Percentiles rank a stretch among this genome's conserved stretches.
phyloP scores from a whole-genome alignment of 2,888 invertebrate genomes.

The Brachyptera risi region DNA sequence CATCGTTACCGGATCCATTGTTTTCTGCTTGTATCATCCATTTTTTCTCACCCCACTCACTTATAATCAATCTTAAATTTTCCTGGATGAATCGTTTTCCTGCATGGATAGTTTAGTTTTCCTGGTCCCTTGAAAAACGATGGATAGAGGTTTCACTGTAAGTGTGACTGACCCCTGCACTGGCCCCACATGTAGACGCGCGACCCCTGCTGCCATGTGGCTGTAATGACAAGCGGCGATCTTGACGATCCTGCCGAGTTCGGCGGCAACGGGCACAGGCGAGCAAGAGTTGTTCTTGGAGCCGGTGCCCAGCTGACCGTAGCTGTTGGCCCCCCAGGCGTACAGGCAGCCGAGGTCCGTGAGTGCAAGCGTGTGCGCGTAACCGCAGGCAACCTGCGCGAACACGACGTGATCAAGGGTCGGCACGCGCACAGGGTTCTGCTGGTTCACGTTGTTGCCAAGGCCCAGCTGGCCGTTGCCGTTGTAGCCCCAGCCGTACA shows the following conservation, averaged over 20 bases:
- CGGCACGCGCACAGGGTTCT: slow-evolving; percentile 49
- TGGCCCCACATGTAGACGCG: slow-evolving; percentile 61
- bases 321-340: slow-evolving; percentile 60
- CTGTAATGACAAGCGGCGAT: slow-evolving; percentile 56
- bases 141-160: too few relatives aligned
- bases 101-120: too few relatives aligned
- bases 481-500: slow-evolving; percentile 58
- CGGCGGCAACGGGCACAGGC: slow-evolving; percentile 47
- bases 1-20: too few relatives aligned
- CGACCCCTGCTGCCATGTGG: slow-evolving; percentile 55
- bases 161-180: slow-evolving; percentile 49
- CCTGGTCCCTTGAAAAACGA: too few relatives aligned
- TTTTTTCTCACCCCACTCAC: too few relatives aligned
- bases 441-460: slow-evolving; percentile 54
- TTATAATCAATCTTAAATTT: too few relatives aligned
- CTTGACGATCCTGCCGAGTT: slow-evolving; percentile 54
- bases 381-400: slow-evolving; percentile 53
- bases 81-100: too few relatives aligned
- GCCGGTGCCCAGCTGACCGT: slow-evolving; percentile 56
- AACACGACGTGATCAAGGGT: slow-evolving; percentile 45
- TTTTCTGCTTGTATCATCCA: too few relatives aligned
- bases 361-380: slow-evolving; percentile 56
- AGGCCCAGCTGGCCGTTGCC: slow-evolving; percentile 54
- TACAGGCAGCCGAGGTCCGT: slow-evolving; percentile 56
- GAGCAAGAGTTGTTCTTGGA: slow-evolving; percentile 51